Conservation (phyloP, 1,140 invertebrate genomes). For the Heliconius melpomene region DNA sequence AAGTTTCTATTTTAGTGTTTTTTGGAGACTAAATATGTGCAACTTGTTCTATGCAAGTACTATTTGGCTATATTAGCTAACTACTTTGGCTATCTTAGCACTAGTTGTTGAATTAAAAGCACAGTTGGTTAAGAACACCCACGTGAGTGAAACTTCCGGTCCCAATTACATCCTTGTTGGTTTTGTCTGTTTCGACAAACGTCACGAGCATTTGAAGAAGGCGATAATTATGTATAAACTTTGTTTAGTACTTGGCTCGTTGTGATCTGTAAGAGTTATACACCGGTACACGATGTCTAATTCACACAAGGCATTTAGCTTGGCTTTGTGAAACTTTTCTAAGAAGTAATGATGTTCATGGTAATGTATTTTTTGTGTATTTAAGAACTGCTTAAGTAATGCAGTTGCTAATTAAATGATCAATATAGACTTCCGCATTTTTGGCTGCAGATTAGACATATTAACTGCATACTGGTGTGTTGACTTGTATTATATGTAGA, state of each 20-base stretch:
- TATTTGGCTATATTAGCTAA: conserved; percentile 45
- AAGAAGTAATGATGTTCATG: conserved; percentile 70
- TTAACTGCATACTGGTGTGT: not conserved
- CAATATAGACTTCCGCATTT: conserved; percentile 64
- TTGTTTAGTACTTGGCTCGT: conserved; percentile 47
- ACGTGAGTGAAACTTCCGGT: conserved; percentile 64
- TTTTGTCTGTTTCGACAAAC: conserved; percentile 61
- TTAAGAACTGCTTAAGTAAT: conserved; percentile 68
- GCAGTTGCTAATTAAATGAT: conserved; percentile 75
- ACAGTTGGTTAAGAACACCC: conserved; percentile 71
- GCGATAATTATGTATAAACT: conserved; percentile 54
- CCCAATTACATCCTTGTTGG: conserved; percentile 70
- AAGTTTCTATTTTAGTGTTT: conserved; percentile 10
- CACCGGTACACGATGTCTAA: conserved; percentile 60
- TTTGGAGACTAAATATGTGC: not conserved
- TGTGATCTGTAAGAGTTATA: conserved; percentile 26
- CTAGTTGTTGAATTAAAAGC: conserved; percentile 28
- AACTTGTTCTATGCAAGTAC: not conserved
- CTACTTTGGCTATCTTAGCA: conserved; percentile 45
- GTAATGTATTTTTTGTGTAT: conserved; percentile 73
- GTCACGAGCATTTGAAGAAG: conserved; percentile 42
- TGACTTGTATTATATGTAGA: too few species aligned
- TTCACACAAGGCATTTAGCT: conserved; percentile 77
- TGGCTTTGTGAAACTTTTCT: conserved; percentile 74
- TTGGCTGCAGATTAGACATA: not conserved